phyloP scores from a whole-genome alignment of 1,140 invertebrate genomes.

The Drosophila leontia region DNA sequence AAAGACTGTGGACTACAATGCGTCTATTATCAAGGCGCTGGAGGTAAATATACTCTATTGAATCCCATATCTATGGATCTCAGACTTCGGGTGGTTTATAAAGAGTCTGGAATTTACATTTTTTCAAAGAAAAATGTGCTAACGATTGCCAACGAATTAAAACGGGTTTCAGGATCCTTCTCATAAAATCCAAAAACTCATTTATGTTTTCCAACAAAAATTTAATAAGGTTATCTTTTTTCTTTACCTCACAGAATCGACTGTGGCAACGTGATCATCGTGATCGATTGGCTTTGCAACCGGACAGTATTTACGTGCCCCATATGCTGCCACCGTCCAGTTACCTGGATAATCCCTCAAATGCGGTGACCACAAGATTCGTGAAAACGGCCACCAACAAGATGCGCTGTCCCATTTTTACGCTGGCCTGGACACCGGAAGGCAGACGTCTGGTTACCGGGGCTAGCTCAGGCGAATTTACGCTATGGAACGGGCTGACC shows the following conservation, averaged over 20 bases:
- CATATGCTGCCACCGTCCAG: constrained; percentile 94
- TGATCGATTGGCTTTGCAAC: constrained; percentile 94
- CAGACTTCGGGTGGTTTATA: not conserved
- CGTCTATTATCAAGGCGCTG: constrained; percentile 96
- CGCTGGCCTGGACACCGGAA: constrained; percentile 99
- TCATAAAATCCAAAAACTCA: too few species aligned
- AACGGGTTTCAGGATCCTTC: too few species aligned
- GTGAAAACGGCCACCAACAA: constrained; percentile 99
- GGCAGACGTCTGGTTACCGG: constrained; percentile 98
- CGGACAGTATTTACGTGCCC: constrained; percentile 95
- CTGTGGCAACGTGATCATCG: constrained; percentile 97
- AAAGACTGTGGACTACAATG: constrained; percentile 99
- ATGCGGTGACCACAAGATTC: constrained; percentile 98
- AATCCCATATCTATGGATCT: not conserved
- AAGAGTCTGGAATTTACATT: not conserved
- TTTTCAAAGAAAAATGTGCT: too few species aligned
- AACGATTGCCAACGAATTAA: too few species aligned
- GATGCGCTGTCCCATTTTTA: constrained; percentile 99
- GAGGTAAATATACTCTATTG: constrained; percentile 87
- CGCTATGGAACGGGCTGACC: constrained; percentile 99
- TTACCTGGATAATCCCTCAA: constrained; percentile 97
- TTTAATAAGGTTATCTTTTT: not conserved
- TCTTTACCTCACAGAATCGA: constrained; percentile 88
- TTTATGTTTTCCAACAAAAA: not conserved
- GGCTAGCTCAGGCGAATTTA: constrained; percentile 99